phyloP scores from a whole-genome alignment of 1,140 invertebrate genomes.

The Nephila pilipes region DNA sequence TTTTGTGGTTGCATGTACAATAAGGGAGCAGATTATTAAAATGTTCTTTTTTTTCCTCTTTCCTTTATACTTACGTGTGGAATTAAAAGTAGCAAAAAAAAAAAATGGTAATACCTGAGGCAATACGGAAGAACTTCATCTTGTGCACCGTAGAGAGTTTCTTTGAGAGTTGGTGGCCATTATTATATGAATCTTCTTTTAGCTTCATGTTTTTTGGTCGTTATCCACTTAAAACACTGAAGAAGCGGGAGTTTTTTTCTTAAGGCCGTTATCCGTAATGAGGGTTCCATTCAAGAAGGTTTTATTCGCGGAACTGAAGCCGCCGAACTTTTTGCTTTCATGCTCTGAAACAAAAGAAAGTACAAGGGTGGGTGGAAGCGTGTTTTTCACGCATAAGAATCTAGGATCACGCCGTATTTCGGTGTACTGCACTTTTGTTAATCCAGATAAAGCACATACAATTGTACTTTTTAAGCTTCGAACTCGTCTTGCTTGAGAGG shows the following conservation, averaged over 20 bases:
- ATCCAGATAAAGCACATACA: slow-evolving; percentile 40
- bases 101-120: slow-evolving; percentile 39
- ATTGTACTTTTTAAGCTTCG: background rate
- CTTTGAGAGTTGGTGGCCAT: slow-evolving; percentile 22
- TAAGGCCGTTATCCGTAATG: slow-evolving; percentile 54
- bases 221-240: slow-evolving; percentile 71
- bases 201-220: slow-evolving; percentile 61
- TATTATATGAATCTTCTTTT: slow-evolving; percentile 60
- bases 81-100: slow-evolving; percentile 18
- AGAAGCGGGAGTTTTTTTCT: slow-evolving; percentile 13
- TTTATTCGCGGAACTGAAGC: slow-evolving; percentile 55
- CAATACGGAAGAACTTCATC: background rate
- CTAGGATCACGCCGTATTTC: background rate
- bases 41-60: slow-evolving; percentile 1
- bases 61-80: background rate
- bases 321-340: slow-evolving; percentile 41
- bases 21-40: slow-evolving; percentile 46
- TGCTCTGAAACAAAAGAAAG: slow-evolving; percentile 56
- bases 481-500: background rate
- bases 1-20: background rate
- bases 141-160: background rate
- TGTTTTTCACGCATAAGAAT: slow-evolving; percentile 45
- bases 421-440: slow-evolving; percentile 28
- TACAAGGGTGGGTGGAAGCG: slow-evolving; percentile 27
- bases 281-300: slow-evolving; percentile 58